Conservation (phyloP, 2,113 vertebrate genomes). For the Megaceryle torquata region DNA sequence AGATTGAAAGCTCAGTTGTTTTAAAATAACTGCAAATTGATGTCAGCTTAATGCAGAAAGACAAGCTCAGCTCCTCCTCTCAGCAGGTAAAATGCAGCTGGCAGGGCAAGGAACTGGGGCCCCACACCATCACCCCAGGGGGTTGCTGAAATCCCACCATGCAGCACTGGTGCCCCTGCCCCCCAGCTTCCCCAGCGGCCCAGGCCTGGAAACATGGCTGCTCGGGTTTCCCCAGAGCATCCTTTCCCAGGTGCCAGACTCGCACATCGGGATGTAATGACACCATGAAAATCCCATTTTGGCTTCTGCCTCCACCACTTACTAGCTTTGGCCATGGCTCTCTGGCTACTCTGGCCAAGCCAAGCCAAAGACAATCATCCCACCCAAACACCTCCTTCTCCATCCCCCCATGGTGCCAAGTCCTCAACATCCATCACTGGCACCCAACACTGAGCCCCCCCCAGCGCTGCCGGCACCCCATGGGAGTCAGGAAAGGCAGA, state of each 20-base stretch:
- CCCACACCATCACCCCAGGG: not conserved
- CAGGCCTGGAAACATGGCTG: not conserved
- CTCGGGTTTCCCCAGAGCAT: too few species aligned
- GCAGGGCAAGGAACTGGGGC: not conserved
- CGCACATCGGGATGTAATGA: too few species aligned
- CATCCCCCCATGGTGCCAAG: accelerated
- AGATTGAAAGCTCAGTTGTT: not conserved
- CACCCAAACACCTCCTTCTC: not conserved
- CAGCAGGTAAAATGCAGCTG: not conserved
- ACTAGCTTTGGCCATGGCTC: not conserved
- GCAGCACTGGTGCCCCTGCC: not conserved
- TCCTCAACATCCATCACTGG: too few species aligned
- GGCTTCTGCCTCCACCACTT: not conserved
- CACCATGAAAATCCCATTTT: not conserved
- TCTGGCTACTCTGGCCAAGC: not conserved
- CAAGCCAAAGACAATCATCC: not conserved
- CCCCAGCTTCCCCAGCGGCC: not conserved
- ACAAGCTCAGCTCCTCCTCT: not conserved
- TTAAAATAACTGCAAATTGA: not conserved
- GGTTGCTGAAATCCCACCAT: not conserved
- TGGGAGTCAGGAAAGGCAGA: not conserved
- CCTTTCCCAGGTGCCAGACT: too few species aligned
- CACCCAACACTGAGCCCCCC: not conserved
- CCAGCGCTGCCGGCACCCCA: not conserved
- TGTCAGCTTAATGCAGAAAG: not conserved